A percentile compares a stretch with the other conserved stretches of the same genome.
Evolutionary conservation across 2,888 invertebrate genomes (phyloP).

Genomic region (Formica aserva): DNA sequence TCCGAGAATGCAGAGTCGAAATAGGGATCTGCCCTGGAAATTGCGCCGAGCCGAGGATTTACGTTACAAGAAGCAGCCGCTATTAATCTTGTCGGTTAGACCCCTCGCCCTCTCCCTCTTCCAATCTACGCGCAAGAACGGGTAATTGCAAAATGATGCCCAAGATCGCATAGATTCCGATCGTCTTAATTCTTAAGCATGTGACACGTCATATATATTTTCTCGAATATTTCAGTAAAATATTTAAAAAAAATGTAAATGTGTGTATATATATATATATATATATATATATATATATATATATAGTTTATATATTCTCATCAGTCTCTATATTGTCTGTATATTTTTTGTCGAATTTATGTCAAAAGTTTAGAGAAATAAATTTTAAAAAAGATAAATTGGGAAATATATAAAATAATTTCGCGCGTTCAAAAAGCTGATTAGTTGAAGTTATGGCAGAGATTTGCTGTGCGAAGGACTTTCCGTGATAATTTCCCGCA

Average conservation of each 20-base stretch:
- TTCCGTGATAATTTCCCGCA: slow-evolving; percentile 37
- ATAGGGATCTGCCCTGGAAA: slow-evolving; percentile 67
- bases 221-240: background rate
- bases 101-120: background rate
- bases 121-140: slow-evolving; percentile 50
- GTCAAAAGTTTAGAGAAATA: background rate
- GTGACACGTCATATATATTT: background rate
- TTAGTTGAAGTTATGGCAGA: background rate
- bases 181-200: background rate
- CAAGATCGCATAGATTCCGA: slow-evolving; percentile 35
- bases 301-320: background rate
- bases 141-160: slow-evolving; percentile 42
- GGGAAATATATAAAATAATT: background rate
- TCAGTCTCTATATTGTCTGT: background rate
- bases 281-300: too few relatives aligned
- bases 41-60: slow-evolving; percentile 64
- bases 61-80: slow-evolving; percentile 62
- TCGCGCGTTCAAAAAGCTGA: background rate
- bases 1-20: slow-evolving; percentile 61
- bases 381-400: background rate
- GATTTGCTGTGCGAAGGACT: slow-evolving; percentile 25
- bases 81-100: slow-evolving; percentile 57
- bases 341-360: background rate
- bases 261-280: background rate
- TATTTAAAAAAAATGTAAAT: background rate